Conservation (phyloP, 2,888 invertebrate genomes). For the Phyto melanocephala region DNA sequence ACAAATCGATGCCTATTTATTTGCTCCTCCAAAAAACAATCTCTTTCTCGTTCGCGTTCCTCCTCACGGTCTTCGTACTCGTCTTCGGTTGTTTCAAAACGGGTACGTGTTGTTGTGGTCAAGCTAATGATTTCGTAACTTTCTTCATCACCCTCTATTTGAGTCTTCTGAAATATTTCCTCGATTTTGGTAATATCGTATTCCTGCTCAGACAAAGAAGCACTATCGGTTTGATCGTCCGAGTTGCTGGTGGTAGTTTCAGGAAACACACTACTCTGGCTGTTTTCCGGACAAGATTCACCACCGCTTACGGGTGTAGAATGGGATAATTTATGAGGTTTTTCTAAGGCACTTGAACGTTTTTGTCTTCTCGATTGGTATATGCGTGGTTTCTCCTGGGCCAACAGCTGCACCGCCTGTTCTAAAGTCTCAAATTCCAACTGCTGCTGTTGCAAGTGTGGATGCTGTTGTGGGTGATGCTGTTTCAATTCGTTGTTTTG, state of each 20-base stretch:
- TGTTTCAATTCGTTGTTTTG: constrained; percentile 72
- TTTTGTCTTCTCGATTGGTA: constrained; percentile 73
- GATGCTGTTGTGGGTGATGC: constrained; percentile 39
- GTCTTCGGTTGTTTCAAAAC: constrained; percentile 72
- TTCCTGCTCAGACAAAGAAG: constrained; percentile 76
- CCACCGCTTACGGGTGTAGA: constrained; percentile 60
- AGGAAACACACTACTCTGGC: constrained; percentile 77
- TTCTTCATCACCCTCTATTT: constrained; percentile 67
- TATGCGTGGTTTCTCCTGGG: constrained; percentile 73
- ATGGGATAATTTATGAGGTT: constrained; percentile 39
- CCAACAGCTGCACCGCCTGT: constrained; percentile 69
- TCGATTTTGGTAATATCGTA: constrained; percentile 76
- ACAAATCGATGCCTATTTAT: constrained; percentile 18
- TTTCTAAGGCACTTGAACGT: constrained; percentile 51
- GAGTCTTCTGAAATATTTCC: constrained; percentile 72
- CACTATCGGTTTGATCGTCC: constrained; percentile 77
- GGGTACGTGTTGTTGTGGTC: constrained; percentile 73
- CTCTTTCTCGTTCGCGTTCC: constrained; percentile 18
- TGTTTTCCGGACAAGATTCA: constrained; percentile 76
- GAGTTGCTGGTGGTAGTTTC: constrained; percentile 78
- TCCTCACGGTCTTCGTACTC: constrained; percentile 60
- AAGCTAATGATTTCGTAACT: constrained; percentile 75
- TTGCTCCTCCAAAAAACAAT: constrained; percentile 32
- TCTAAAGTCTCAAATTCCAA: constrained; percentile 72
- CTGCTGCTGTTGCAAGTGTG: constrained; percentile 54